Base-by-base conservation (phyloP, 2,113 vertebrate species). In the Formicarius rufipectus region DNA sequence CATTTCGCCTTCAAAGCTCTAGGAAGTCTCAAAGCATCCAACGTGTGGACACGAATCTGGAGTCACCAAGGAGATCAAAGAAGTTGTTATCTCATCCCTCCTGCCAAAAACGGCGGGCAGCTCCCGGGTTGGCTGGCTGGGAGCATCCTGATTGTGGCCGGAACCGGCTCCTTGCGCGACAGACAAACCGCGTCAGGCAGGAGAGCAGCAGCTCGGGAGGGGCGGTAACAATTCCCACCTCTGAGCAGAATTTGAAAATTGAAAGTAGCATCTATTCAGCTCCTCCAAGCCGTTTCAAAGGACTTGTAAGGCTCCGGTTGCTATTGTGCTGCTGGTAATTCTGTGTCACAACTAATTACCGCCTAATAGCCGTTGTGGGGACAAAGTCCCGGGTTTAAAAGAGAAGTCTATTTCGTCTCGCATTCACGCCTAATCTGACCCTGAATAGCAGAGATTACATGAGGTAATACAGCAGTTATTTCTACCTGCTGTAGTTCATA, bases 311-410 rank as follows among this genome's bases (percentile, higher is more conserved):
- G 97, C 98, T 98, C 98, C 90, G 89, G 97, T 98, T 98, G 95
- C 98, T 98, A 98, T 98, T 98, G 98, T 98, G 98, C 81, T 91
- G 98, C 97, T 98, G 98, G 98, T 98, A 98, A 98, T 98, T 98
- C 98, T 98, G 97, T 98, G 99, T 99, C 98, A 98, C 98, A 98
- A 98, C 98, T 99, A 99, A 99, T 99, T 98, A 99, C 98, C 89
- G 97, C 98, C 98, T 99, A 99, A 99, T 98, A 98, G 99, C 98
- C 97, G 92, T 98, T 95, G 97, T 97, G 96, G 98, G 98, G 97
- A 98, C 98, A 98, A 98, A 98, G 98, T 98, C 97, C 97, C 93
- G 33, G 33, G 96, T 93, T 93, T 96, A 96, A 97, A 96, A 97
- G 97, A 97, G 95, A 98, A 97, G 96, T 97, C 87, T 95, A 96